Evolutionary conservation across 1,140 invertebrate species (phyloP), one percentile per base, ranked within the genome.

Genomic region (Drosophila carrolli): DNA sequence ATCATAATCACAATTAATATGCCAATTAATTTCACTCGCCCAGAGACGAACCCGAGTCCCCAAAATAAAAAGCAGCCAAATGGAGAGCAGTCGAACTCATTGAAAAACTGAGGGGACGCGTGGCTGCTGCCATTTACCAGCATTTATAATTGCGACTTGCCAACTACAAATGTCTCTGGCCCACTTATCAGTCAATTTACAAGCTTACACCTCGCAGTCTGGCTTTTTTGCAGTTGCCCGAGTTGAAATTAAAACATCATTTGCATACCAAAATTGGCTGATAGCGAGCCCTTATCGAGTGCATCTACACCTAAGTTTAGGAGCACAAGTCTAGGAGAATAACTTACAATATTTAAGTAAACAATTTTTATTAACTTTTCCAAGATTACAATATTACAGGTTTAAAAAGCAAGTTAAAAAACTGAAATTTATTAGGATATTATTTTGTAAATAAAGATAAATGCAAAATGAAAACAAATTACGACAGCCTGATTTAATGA

Each of bases 1-100:
- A 67, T 83, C 66, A 67, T 76, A 78, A 66, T 68, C 65, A 70
- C 58, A 72, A 76, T 82, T 83, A 75, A 78, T 70, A 59, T 46
- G 67, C 58, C 50, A 76, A 51, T 68, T 68, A 78, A 83, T 79
- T 82, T 76, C 79, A 65, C 70, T 68, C 14, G 38, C 23, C 61
- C 41, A 40, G 62, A 61, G 29, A 59, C 50, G 37, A 53, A 57
- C 29, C n/a, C 29, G 23, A 27, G 16, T 11, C 27, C 7, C 19
- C 19, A 19, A 19, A 19, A 19, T 2, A 32, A 7, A 57, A 72
- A 23, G 27, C n/a, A 32, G 6, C 38, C 41, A 60, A 75, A 70
- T 43, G 66, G 37, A 32, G 53, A 66, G 47, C 41, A 60, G 38
- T 62, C 44, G 35, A 47, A 38, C 29, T n/a, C 61, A 23, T 81